Evolutionary conservation across 2,797 vertebrate species (phyloP), one percentile per base, ranked within the genome.

Genomic region (Enteromius viviparus): DNA sequence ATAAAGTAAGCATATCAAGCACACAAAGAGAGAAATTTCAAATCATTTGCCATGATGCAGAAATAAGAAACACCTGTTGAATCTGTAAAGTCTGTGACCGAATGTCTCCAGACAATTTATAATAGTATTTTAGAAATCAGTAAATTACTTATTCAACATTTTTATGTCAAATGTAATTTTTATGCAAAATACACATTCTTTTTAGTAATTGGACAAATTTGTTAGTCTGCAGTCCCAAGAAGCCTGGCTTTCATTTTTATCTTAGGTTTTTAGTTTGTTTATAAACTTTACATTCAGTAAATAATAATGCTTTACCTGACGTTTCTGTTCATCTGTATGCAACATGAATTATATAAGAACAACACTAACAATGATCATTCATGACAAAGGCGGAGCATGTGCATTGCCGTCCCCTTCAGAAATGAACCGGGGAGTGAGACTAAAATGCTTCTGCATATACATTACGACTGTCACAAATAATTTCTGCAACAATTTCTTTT

Each of bases 1-100:
- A 76, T 58, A 7, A 40, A 2, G 49, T 3, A 51, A 32, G 62
- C 53, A 65, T 81, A 87, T 85, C 21, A 84, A 80, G 87, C 83
- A 91, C 82, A 88, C 88, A 89, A 85, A 89, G 32, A 37, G 21
- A 74, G 89, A 89, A 66, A 81, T 82, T 51, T 17, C 60, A 81
- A 47, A 47, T 60, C 32, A 74, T 60, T 40, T 40, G 40, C 26
- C 15, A 49, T n/a, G 42, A 78, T 49, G 60, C 60, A 78, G 40
- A 66, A 81, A 81, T 49, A 21, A 60, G 34, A 74, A 84, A 79
- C 66, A 79, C 49, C 66, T 62, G 69, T 49, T 60, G 60, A 10
- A 23, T 47, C 14, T 84, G 37, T 53, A 81, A 66, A 65, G 23
- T n/a, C 37, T 64, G 74, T 62, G 66, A 81, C 47, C 4, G 32